Percentiles rank a stretch among this genome's conserved stretches.
Conservation (phyloP, 2,888 invertebrate genomes). For the Lacanobia wlatinum region DNA sequence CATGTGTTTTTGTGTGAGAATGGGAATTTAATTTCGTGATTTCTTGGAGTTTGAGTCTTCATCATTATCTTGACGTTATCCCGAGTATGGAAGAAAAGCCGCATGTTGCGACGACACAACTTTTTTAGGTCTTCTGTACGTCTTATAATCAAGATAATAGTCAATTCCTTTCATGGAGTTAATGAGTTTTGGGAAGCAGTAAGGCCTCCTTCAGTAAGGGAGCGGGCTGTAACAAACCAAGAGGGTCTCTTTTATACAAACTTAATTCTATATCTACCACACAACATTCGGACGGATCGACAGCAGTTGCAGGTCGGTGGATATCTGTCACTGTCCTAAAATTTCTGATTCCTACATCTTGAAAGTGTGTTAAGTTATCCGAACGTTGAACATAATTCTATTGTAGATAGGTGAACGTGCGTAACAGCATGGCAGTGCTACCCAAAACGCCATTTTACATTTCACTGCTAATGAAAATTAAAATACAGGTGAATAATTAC, state of each 20-base stretch:
- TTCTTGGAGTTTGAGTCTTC: not conserved
- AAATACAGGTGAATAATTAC: not conserved
- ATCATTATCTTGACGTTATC: not conserved
- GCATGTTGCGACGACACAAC: not conserved
- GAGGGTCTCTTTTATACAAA: no score
- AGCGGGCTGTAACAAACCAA: no score
- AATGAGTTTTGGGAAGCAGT: not conserved
- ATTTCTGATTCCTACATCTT: no score
- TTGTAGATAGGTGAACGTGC: not conserved
- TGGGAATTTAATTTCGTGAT: not conserved
- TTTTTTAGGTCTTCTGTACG: not conserved
- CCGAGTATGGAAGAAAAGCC: not conserved
- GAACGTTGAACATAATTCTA: not conserved
- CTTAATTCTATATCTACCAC: no score
- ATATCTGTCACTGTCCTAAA: not conserved
- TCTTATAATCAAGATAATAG: not conserved
- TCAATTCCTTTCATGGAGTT: not conserved
- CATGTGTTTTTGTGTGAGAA: conserved; percentile 27
- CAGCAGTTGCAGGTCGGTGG: not conserved
- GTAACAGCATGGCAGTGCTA: not conserved
- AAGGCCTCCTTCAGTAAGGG: not conserved
- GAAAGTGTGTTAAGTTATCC: no score
- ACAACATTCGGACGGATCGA: no score
- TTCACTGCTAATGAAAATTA: conserved; percentile 4
- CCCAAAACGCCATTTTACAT: not conserved